Evolutionary conservation across 2,797 vertebrate genomes (phyloP), one percentile per base, ranked within the genome.

Genomic region (Hybognathus amarus): DNA sequence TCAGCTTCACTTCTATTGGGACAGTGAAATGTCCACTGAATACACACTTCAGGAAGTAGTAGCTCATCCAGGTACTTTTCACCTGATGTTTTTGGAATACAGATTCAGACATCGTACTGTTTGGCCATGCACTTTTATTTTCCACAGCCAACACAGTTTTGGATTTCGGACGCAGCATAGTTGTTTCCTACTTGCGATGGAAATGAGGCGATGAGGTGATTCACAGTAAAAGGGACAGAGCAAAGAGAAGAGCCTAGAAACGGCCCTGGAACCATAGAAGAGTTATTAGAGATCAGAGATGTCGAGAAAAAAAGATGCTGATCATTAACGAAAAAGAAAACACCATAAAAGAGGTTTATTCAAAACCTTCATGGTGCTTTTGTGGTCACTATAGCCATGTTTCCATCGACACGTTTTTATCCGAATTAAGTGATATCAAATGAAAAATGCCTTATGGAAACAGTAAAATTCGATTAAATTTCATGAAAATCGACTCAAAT

Each of bases 191-290:
- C 64, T 40, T 67, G 80, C 68, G 82, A 79, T 69, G 70, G 64
- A 78, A 74, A 85, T 67, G 66, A 82, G 52, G 47, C 70, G 63
- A 79, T 76, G 61, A 82, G 52, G 52, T 75, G 63, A 79, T 76
- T 10, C 45, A 87, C 74, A 91, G 86, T 86, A 83, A 91, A 87
- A 87, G 88, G 85, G 85, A 88, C 79, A 79, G 71, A 83, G 84
- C 80, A 67, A 79, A 85, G 45, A 76, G 27, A 63, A 42, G 38
- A 40, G 42, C 56, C 47, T 5, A 50, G 73, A 50, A 42, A 40
- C 2, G 33, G 56, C n/a, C 56, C 59, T 84, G 61, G 83, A 61
- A 50, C 30, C 45, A 54, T 70, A 82, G 40, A 79, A 50, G 73
- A 84, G 56, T 13, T 67, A 30, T 52, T 24, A 61, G 50, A 42